Base-by-base conservation (phyloP, 2,888 invertebrate species). In the Phoronis australis region DNA sequence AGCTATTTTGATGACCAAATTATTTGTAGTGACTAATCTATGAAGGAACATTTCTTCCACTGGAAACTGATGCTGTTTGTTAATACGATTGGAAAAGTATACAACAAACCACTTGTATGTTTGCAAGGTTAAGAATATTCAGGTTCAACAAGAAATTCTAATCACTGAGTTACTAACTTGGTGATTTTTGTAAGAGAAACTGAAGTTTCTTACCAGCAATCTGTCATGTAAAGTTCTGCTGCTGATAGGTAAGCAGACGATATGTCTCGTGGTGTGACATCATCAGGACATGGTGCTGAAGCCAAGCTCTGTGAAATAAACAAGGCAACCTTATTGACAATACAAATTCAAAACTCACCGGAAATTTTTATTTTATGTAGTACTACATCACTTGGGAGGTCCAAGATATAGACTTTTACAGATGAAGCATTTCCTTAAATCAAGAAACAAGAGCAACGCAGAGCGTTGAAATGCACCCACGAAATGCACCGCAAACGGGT, bases 201-300 rank as follows among this genome's bases (percentile, higher is more conserved):
- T 31, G 31, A 9, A 12, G 15, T 31, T 31, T 42, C 65, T 56
- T 57, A 77, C 77, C 79, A 79, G 20, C 68, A 67, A 57, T 79
- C 79, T 27, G 79, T 79, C 65, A 78, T 75, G 56, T 71, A 79
- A 20, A 79, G 62, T 65, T 79, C 79, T 27, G 78, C 76, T 37
- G 79, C 60, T 12, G 78, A 68, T 50, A 77, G 73, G 54, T 75
- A 75, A 1, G 77, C 79, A 55, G 63, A 69, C 6, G 78, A 77
- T 21, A 79, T 60, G 50, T 75, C 71, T 48, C 57, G 57, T 40
- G 51, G 54, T 26, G 66, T 60, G 9, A 65, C 58, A 18, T 42
- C 46, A 12, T 51, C 57, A 20, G 63, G 54, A 50, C 66, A 65
- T n/a, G 68, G 66, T 23, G 66, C 63, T 23, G 65, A n/a, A n/a